Conservation (phyloP, 2,888 invertebrate genomes). For the Eugnorisma glareosa region DNA sequence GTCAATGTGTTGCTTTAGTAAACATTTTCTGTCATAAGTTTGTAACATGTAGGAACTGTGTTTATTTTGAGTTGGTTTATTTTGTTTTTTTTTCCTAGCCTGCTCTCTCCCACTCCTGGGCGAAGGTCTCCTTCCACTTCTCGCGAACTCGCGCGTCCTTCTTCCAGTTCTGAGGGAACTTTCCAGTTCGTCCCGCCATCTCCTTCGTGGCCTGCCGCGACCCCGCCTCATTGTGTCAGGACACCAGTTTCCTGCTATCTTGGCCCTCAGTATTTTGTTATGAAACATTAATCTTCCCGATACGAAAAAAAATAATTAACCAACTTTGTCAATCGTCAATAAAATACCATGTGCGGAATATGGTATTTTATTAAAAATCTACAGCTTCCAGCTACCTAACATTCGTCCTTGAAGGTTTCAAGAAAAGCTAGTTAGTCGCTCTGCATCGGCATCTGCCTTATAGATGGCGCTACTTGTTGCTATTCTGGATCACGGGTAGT, state of each 20-base stretch:
- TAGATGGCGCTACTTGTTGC: constrained; percentile 31
- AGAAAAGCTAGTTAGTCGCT: neutral
- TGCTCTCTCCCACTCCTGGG: no score
- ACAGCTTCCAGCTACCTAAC: neutral
- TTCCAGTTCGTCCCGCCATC: no score
- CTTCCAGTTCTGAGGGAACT: no score
- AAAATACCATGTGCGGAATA: no score
- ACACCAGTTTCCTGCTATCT: no score
- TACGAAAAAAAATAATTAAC: neutral
- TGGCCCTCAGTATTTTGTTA: no score
- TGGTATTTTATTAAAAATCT: neutral
- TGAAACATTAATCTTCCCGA: neutral
- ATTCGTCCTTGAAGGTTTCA: neutral
- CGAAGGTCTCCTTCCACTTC: no score
- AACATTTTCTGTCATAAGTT: constrained; percentile 2
- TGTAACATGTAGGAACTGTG: neutral
- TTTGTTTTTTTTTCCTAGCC: neutral
- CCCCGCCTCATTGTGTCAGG: no score
- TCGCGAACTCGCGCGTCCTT: no score
- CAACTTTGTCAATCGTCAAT: no score
- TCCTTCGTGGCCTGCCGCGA: no score
- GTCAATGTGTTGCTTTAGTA: constrained; percentile 38
- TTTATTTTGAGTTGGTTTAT: neutral
- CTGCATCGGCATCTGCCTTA: neutral
- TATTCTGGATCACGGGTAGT: neutral